Percentiles rank a stretch among this genome's conserved stretches.
phyloP scores from a whole-genome alignment of 2,888 invertebrate species.

The Anthrax anthrax region DNA sequence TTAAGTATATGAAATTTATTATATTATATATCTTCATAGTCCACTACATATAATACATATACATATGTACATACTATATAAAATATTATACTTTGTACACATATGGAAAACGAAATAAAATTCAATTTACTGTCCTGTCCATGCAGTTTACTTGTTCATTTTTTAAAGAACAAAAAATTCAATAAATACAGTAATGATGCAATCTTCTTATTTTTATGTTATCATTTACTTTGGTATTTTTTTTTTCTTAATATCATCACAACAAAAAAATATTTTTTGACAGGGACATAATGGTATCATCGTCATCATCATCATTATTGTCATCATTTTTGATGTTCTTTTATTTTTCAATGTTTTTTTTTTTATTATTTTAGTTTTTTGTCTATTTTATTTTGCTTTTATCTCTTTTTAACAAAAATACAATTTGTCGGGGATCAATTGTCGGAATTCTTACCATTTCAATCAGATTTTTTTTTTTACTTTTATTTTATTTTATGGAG shows the following conservation, averaged over 20 bases:
- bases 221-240: neutral
- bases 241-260: neutral
- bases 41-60: no score
- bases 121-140: neutral
- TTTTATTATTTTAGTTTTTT: neutral
- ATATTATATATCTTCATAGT: no score
- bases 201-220: neutral
- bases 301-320: neutral
- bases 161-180: neutral
- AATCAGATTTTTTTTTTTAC: neutral
- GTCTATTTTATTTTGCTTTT: neutral
- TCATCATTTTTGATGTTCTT: neutral
- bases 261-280: neutral
- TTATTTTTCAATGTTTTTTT: neutral
- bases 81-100: neutral
- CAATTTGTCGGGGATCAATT: neutral
- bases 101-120: neutral
- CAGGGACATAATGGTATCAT: neutral
- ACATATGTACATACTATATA: no score
- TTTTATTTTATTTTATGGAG: no score
- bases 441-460: neutral
- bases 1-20: no score
- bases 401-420: neutral
- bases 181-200: neutral
- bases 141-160: neutral